These are phyloP conservation scores for Ornithoptera alexandrae DNA, from an alignment of 2,888 invertebrate genomes.

Conservation along the genomic window DNA sequence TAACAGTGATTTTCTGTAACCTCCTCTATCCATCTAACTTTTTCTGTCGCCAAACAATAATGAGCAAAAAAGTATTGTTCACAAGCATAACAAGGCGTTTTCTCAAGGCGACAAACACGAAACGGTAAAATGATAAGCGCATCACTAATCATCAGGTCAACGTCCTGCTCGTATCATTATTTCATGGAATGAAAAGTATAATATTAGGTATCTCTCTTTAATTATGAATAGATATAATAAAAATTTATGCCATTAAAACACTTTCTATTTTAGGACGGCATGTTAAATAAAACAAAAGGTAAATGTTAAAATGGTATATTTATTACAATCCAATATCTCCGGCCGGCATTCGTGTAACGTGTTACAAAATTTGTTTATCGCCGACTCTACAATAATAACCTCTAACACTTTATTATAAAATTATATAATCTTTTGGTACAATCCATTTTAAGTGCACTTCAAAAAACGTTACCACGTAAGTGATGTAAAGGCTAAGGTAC, in stretches of 20 bases:
- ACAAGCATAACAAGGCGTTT: no score
- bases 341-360: slow-evolving; percentile 62
- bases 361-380: slow-evolving; percentile 71
- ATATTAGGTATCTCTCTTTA: no score
- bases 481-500: slow-evolving; percentile 62
- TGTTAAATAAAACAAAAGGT: slow-evolving; percentile 49
- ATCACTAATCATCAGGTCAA: no score
- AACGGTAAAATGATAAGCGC: no score
- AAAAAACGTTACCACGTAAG: slow-evolving; percentile 62
- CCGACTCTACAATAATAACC: slow-evolving; percentile 62
- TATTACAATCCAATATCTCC: slow-evolving; percentile 77
- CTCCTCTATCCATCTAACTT: no score
- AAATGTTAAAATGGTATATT: slow-evolving; percentile 80
- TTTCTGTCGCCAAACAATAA: no score
- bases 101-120: no score
- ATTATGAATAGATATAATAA: no score
- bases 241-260: background rate
- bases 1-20: no score
- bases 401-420: slow-evolving; percentile 77
- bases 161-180: no score
- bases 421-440: slow-evolving; percentile 80
- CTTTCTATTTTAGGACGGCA: background rate
- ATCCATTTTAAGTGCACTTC: slow-evolving; percentile 77
- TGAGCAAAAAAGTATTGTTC: no score
- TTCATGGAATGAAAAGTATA: no score